These are phyloP conservation scores for Uloborus diversus DNA, from an alignment of 1,140 invertebrate species.

Conservation along the genomic window DNA sequence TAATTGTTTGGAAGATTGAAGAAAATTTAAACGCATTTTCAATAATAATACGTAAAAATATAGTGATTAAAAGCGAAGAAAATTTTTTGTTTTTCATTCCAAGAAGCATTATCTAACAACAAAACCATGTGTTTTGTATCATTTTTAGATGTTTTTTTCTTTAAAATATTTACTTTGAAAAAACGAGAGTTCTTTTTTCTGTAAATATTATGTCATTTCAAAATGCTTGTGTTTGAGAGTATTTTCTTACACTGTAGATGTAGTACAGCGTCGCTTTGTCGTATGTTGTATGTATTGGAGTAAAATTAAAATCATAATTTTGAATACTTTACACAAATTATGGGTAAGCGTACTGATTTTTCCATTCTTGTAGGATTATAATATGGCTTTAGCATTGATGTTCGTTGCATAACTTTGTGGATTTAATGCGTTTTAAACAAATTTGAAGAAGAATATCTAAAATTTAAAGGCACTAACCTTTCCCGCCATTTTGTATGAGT, in stretches of 20 bases:
- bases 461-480: constrained; percentile 56
- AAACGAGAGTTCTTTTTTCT: constrained; percentile 43
- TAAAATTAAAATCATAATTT: constrained; percentile 57
- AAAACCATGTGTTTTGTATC: too few relatives aligned
- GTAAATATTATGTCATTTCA: constrained; percentile 46
- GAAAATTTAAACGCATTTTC: too few relatives aligned
- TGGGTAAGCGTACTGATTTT: constrained; percentile 43
- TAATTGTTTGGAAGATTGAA: too few relatives aligned
- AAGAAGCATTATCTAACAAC: too few relatives aligned
- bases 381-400: not conserved
- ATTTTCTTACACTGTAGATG: constrained; percentile 56
- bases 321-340: constrained; percentile 50
- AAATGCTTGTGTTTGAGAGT: constrained; percentile 55
- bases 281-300: constrained; percentile 52
- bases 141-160: not conserved
- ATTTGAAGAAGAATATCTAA: constrained; percentile 51
- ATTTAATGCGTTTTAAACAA: constrained; percentile 18
- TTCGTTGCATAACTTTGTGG: not conserved
- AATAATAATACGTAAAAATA: too few relatives aligned
- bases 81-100: too few relatives aligned
- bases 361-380: constrained; percentile 17
- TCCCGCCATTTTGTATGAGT: constrained; percentile 58
- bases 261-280: constrained; percentile 58
- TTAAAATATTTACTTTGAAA: constrained; percentile 14
- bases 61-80: too few relatives aligned